Evolutionary conservation across 1,140 invertebrate genomes (phyloP), one percentile per base, ranked within the genome.

Genomic region (Megalonaias nervosa): DNA sequence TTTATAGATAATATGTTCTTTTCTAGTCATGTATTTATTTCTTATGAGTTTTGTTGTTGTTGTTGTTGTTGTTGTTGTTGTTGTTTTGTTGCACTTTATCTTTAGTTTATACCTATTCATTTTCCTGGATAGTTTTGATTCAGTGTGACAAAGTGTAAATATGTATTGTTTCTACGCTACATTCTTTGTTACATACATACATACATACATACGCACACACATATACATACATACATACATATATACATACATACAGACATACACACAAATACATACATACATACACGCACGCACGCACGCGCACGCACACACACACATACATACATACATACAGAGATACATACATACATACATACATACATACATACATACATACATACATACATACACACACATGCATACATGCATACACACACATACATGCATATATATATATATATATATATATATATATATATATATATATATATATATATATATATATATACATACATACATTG

Each of bases 211-310:
- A 73, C 48, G 9, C 23, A 73, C 56, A 73, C 9, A 73, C 61
- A 73, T 31, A 73, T 62, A 73, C 9, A 67, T 62, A 67, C 3
- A 69, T 9, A 73, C 12, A 73, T 3, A 73, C 4, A 73, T 9
- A 73, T n/a, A 67, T 3, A 38, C 4, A 73, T 9, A n/a, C 4
- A 66, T 3, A 73, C 4, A 73, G 2, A 73, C 2, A 73, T 9
- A 73, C 12, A 67, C 60, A 73, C 12, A 73, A 4, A 73, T 60
- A 73, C 60, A 73, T 21, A 73, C 31, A 73, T 21, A 73, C 60
- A 26, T 21, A 67, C 60, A 69, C 4, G 69, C 60, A 69, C 62
- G 69, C 31, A 69, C 12, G 1, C 60, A 13, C 4, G 9, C 60
- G 67, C 12, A 68, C 60, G 67, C 12, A 68, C 60, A 69, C 11